Percentiles rank a stretch among this genome's conserved stretches.
These are phyloP conservation scores for Anseranas semipalmata DNA, from an alignment of 2,113 vertebrate species.

Conservation along the genomic window DNA sequence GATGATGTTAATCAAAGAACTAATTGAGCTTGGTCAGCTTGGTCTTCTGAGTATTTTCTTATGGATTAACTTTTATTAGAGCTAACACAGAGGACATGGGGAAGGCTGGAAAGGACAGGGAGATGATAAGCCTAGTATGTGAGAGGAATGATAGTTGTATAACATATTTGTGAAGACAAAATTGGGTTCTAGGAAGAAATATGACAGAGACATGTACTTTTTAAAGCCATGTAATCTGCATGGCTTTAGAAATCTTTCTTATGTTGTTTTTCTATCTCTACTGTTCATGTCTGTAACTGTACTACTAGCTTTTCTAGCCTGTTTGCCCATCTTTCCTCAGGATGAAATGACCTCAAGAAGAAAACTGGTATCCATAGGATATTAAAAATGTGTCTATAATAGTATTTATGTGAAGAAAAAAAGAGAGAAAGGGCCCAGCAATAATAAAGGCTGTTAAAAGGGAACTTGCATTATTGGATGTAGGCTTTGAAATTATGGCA, in stretches of 20 bases:
- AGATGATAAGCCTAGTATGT: neutral
- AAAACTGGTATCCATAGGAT: neutral
- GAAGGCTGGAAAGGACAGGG: constrained; percentile 29
- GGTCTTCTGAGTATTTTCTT: constrained; percentile 32
- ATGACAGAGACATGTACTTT: neutral
- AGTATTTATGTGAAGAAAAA: neutral
- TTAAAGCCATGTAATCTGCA: neutral
- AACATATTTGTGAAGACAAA: neutral
- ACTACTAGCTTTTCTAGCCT: neutral
- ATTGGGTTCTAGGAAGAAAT: neutral
- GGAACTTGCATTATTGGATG: neutral
- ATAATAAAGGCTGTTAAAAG: neutral
- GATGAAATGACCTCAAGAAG: neutral
- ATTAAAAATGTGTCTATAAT: neutral
- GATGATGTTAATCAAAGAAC: constrained; percentile 45
- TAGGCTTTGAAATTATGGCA: neutral
- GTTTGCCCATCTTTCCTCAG: neutral
- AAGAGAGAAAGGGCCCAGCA: neutral
- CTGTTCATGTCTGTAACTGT: neutral
- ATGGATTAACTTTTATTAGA: constrained; percentile 33
- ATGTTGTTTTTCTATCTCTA: neutral
- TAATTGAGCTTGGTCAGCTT: constrained; percentile 49
- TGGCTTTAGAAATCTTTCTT: neutral
- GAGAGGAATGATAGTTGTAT: neutral
- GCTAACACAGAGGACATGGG: neutral